These are phyloP conservation scores for Anoura caudifer DNA, from an alignment of 2,113 vertebrate species.

Conservation along the genomic window DNA sequence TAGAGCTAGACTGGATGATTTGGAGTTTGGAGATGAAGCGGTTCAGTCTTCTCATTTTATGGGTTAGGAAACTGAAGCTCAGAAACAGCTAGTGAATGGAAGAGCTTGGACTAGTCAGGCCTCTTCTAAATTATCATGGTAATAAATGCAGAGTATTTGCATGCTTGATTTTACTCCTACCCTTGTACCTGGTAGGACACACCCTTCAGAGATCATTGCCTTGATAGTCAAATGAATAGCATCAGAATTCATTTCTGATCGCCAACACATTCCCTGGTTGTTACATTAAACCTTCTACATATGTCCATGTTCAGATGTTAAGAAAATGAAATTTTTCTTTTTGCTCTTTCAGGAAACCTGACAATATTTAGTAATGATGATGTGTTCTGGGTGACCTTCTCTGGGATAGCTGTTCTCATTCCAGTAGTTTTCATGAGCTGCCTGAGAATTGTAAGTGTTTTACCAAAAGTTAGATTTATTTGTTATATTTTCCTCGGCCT, in stretches of 20 bases:
- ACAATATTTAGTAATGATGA: conserved; percentile 84
- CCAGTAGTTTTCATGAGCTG: conserved; percentile 89
- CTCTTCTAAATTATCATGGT: not conserved
- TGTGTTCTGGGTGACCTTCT: conserved; percentile 93
- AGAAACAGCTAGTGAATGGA: not conserved
- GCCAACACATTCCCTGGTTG: not conserved
- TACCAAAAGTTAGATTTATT: not conserved
- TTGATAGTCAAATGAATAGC: not conserved
- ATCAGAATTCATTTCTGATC: not conserved
- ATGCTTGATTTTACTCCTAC: not conserved
- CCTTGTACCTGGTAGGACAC: not conserved
- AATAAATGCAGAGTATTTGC: not conserved
- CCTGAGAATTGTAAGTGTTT: conserved; percentile 89
- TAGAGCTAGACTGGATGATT: not conserved
- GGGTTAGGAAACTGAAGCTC: not conserved
- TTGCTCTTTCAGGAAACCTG: conserved; percentile 85
- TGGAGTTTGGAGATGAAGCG: not conserved
- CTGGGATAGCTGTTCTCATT: conserved; percentile 83
- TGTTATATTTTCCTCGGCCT: not conserved
- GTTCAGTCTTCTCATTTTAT: not conserved
- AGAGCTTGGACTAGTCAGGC: not conserved
- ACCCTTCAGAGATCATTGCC: not conserved
- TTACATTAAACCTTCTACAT: not conserved
- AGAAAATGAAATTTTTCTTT: not conserved
- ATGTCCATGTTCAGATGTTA: not conserved